Evolutionary conservation across 1,140 invertebrate species (phyloP).

Genomic region (Zophobas morio): DNA sequence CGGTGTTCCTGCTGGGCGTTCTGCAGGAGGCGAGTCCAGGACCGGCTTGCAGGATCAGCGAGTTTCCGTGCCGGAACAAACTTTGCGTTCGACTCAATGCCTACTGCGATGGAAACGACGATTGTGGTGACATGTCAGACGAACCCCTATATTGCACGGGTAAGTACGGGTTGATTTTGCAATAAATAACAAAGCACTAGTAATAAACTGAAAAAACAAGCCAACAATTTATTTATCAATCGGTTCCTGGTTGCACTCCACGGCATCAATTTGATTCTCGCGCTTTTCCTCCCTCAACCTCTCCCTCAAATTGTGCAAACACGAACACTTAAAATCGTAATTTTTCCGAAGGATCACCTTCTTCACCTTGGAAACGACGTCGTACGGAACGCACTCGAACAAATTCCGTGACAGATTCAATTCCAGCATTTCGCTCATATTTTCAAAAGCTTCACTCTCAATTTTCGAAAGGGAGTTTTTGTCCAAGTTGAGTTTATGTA

Average conservation of each 20-base stretch:
- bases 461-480: conserved; percentile 57
- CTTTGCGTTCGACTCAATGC: conserved; percentile 86
- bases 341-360: conserved; percentile 33
- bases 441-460: conserved; percentile 43
- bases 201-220: too few species aligned
- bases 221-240: too few species aligned
- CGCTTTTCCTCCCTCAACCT: background rate
- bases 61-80: conserved; percentile 85
- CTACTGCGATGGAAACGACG: conserved; percentile 87
- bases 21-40: conserved; percentile 60
- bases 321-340: conserved; percentile 52
- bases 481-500: conserved; percentile 54
- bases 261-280: background rate
- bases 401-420: conserved; percentile 53
- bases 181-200: too few species aligned
- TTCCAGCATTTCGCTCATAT: conserved; percentile 29
- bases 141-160: conserved; percentile 87
- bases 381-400: conserved; percentile 52
- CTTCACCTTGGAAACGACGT: conserved; percentile 47
- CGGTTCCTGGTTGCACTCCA: too few species aligned
- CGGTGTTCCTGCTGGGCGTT: conserved; percentile 55
- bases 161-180: conserved; percentile 63
- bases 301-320: conserved; percentile 40
- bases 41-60: conserved; percentile 80
- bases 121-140: conserved; percentile 88